Base-by-base conservation (phyloP, 1,140 invertebrate genomes). In the Hypothenemus hampei region DNA sequence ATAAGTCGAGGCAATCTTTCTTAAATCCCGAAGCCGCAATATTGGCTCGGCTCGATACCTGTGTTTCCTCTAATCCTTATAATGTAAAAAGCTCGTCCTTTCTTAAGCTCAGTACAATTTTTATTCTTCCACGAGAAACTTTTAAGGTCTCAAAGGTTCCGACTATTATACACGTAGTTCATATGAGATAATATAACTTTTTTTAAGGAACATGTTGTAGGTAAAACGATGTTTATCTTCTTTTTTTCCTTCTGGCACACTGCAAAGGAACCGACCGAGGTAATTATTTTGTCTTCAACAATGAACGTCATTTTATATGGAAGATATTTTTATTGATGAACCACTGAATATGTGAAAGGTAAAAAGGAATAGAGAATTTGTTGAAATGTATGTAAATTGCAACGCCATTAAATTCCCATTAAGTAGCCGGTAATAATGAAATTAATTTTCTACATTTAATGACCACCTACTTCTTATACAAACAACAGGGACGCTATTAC, bases 81-180 rank as follows among this genome's bases (percentile, higher is more conserved):
- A 67, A 67, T 66, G 64, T 67, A 62, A 67, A 64, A 65, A 55
- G 57, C 62, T 58, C 19, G 63, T 68, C 60, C 64, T 63, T 68
- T 66, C 56, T 62, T 51, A 55, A 43, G 60, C 57, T 62, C 61
- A 59, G 37, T 57, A 58, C 48, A 62, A 66, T 61, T 65, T 65
- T 61, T 57, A 65, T 66, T 62, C 62, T 65, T 65, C 58, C 59
- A 60, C 58, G 41, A 48, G 58, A 48, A 58, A 62, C 58, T 60
- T 61, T 44, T 54, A 58, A 60, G 48, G 31, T 22, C 58, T 63
- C 63, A 65, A 65, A 63, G 59, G 52, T 24, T 24, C 61, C 61
- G 63, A 55, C 63, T 59, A 65, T 65, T 65, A 65, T 63, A 31
- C n/a, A n/a, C 59, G 59, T 59, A 58, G 44, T 56, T 46, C 31